phyloP scores from a whole-genome alignment of 2,113 vertebrate genomes.

The Heterotis niloticus region DNA sequence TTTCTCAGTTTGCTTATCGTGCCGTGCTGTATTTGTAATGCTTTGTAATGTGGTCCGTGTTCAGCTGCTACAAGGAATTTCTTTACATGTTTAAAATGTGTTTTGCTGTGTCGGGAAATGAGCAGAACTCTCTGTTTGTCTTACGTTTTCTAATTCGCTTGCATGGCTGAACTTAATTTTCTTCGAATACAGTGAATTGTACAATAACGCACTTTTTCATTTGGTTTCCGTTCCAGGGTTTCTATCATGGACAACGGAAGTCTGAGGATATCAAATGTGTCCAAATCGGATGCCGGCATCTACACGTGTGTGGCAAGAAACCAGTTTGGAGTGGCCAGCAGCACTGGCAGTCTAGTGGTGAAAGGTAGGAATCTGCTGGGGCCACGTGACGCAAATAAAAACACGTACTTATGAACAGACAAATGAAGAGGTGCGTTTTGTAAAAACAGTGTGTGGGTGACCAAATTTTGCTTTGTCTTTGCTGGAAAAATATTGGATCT shows the following conservation, averaged over 20 bases:
- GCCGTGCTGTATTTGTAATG: too few relatives aligned
- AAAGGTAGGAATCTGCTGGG: constrained; percentile 74
- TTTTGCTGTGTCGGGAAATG: too few relatives aligned
- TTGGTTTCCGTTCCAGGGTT: constrained; percentile 64
- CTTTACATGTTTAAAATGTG: too few relatives aligned
- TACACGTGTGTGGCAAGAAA: constrained; percentile 90
- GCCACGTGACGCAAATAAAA: too few relatives aligned
- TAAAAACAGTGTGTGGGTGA: too few relatives aligned
- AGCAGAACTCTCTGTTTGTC: neutral
- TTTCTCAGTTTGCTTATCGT: neutral
- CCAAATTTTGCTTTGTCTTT: too few relatives aligned
- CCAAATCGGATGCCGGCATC: constrained; percentile 78
- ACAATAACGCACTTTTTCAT: neutral
- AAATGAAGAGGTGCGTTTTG: too few relatives aligned
- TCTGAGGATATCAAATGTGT: constrained; percentile 83
- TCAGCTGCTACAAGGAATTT: too few relatives aligned
- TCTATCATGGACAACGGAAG: constrained; percentile 78
- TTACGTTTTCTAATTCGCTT: neutral
- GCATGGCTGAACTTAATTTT: neutral
- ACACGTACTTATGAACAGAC: too few relatives aligned
- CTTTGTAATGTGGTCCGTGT: neutral
- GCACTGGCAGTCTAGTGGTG: constrained; percentile 80
- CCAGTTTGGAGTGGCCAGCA: constrained; percentile 88
- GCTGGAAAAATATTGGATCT: too few relatives aligned
- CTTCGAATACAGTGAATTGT: neutral